phyloP scores from a whole-genome alignment of 2,888 invertebrate genomes.

The Exephanes ischioxanthus region DNA sequence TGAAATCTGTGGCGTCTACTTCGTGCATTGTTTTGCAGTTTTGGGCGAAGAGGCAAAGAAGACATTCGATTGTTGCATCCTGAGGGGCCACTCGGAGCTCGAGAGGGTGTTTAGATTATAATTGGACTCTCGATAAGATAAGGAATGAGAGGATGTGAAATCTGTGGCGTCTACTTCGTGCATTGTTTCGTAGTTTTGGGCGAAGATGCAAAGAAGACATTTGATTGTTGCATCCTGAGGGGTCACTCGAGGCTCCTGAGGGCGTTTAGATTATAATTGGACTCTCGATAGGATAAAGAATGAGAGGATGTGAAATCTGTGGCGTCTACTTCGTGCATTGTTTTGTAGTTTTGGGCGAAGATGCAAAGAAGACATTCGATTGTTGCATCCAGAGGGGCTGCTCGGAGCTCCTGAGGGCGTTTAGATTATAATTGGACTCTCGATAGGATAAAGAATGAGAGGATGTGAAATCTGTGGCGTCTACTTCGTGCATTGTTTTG shows the following conservation, averaged over 20 bases:
- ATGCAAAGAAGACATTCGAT: not conserved
- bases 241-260: not conserved
- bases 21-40: not conserved
- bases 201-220: not conserved
- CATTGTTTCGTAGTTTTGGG: not conserved
- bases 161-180: not conserved
- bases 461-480: not conserved
- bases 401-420: not conserved
- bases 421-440: not conserved
- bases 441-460: not conserved
- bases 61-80: not conserved
- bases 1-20: not conserved
- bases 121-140: not conserved
- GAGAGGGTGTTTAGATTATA: not conserved
- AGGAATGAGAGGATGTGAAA: not conserved
- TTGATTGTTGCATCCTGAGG: not conserved
- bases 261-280: not conserved
- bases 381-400: too few relatives aligned
- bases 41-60: not conserved
- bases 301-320: not conserved
- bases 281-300: not conserved
- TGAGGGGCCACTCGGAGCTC: not conserved
- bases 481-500: not conserved
- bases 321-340: not conserved
- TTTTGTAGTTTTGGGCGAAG: not conserved